These are phyloP conservation scores for Nasonovia ribisnigri DNA, from an alignment of 2,888 invertebrate species.

Conservation along the genomic window DNA sequence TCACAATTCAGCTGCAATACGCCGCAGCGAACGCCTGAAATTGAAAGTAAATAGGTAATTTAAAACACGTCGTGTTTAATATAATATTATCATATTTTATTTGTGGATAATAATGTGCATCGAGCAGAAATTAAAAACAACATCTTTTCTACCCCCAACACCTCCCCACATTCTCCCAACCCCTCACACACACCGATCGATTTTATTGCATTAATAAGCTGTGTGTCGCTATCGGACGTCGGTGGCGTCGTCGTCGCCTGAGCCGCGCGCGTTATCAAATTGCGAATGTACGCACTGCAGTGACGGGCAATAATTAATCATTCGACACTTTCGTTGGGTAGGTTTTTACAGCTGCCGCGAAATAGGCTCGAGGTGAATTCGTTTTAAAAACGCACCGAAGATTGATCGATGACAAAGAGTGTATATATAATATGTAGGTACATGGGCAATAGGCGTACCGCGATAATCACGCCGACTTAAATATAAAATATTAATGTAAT, in stretches of 20 bases:
- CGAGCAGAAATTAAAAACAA: background rate
- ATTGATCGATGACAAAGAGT: background rate
- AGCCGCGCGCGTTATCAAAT: background rate
- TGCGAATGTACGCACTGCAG: background rate
- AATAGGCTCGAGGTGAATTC: background rate
- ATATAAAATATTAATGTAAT: constrained; percentile 7
- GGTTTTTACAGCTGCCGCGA: background rate
- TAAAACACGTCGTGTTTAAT: background rate
- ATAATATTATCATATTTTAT: background rate
- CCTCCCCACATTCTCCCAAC: background rate
- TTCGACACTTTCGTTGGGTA: background rate
- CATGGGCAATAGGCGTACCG: background rate
- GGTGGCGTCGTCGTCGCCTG: background rate
- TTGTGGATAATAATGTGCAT: background rate
- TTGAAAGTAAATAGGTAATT: too few relatives aligned
- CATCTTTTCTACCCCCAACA: background rate
- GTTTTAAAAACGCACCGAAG: background rate
- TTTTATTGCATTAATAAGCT: background rate
- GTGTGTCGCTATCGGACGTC: background rate
- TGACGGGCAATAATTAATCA: constrained; percentile 8
- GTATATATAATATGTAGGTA: background rate
- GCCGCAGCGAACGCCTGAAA: too few relatives aligned
- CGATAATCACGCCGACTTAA: background rate
- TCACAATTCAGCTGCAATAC: background rate
- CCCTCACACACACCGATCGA: background rate